Evolutionary conservation across 2,888 invertebrate genomes (phyloP).

Genomic region (Cactoblastis cactorum): DNA sequence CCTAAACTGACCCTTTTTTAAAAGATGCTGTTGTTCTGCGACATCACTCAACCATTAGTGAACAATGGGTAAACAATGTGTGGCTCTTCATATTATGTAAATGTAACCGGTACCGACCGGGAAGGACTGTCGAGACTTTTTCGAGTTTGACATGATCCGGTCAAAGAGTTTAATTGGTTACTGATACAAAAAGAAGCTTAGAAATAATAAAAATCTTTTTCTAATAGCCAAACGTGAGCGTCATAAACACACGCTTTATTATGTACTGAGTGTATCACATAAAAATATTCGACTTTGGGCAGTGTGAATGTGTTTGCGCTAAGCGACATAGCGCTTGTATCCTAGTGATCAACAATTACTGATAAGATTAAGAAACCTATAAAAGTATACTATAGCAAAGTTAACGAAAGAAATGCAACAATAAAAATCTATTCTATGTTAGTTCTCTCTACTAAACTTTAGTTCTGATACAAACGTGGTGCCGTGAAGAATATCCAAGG

Average conservation of each 20-base stretch:
- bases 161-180: constrained; percentile 7
- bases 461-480: not conserved
- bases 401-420: not conserved
- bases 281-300: constrained; percentile 1
- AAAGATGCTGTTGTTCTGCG: constrained; percentile 6
- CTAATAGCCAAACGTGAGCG: constrained; percentile 6
- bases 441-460: not conserved
- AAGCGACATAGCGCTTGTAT: constrained; percentile 1
- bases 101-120: constrained; percentile 7
- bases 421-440: too few relatives aligned
- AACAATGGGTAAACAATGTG: constrained; percentile 10
- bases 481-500: not conserved
- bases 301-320: not conserved
- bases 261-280: constrained; percentile 5
- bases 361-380: not conserved
- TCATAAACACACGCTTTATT: constrained; percentile 9
- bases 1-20: too few relatives aligned
- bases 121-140: constrained; percentile 13
- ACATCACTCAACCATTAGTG: constrained; percentile 2
- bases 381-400: not conserved
- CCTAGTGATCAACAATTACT: not conserved
- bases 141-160: constrained; percentile 4
- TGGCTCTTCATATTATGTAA: constrained; percentile 13
- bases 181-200: too few relatives aligned
- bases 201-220: too few relatives aligned